Evolutionary conservation across 2,113 vertebrate species (phyloP), one percentile per base, ranked within the genome.

Genomic region (Sylvilagus bachmani): DNA sequence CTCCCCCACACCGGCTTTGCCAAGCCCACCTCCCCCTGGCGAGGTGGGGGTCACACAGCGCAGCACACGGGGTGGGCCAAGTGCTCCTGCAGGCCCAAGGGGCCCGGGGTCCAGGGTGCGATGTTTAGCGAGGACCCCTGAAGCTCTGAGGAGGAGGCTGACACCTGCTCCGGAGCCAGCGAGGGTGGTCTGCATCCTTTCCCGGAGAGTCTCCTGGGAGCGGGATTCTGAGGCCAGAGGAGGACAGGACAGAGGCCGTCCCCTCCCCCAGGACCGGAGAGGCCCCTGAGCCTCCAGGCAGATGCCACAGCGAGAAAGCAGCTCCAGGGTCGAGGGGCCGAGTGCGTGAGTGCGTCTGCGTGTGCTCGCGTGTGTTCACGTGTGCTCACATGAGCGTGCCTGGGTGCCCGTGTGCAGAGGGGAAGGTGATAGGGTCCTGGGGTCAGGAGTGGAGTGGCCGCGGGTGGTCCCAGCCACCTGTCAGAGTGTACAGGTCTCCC

Each of bases 31-130:
- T 31, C 49, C 6, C 1, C 31, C 36, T 1, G 71, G 31, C 29
- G 44, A 1, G 17, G 61, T 38, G 29, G 55, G 55, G 70, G 75
- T 29, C 0, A 14, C 36, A 1, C 14, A 14, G 53, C 44, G 44
- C 44, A 44, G 44, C 44, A 44, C 44, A 44, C 6, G 44, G 44
- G 2, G 61, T 51, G 91, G 95, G 96, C 97, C 27, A 44, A 44
- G 44, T 67, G 92, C 97, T 91, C 94, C 79, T 31, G 0, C 1
- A 22, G 17, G 69, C 51, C 44, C 67, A 55, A 1, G 36, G 82
- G 86, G 91, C 53, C 55, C 0, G 0, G 88, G 44, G 64, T 70
- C 58, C 74, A 27, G 73, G 83, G 49, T 19, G 38, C 12, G 7
- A 14, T 67, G 69, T 17, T 9, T 25, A 70, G 86, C 71, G 8